These are phyloP conservation scores for Terebella lapidaria DNA, from an alignment of 2,888 invertebrate species.

Conservation along the genomic window DNA sequence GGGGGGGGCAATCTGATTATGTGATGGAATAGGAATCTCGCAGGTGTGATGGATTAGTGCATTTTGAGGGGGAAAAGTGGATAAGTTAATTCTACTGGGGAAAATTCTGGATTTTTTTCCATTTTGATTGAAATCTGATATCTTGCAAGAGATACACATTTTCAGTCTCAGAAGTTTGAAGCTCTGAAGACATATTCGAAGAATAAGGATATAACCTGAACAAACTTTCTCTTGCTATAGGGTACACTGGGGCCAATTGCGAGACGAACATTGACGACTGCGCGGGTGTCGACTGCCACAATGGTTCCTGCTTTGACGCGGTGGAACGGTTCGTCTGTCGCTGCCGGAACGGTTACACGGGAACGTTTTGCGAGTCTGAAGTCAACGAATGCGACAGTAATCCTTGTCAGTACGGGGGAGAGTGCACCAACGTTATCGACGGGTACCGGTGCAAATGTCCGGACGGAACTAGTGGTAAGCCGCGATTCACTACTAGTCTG, in stretches of 20 bases:
- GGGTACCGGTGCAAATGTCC: conserved; percentile 12
- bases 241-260: conserved; percentile 10
- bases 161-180: too few species aligned
- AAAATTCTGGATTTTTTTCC: too few species aligned
- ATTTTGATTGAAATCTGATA: too few species aligned
- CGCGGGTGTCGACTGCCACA: conserved; percentile 11
- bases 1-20: too few species aligned
- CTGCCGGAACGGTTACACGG: conserved; percentile 10
- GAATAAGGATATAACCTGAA: too few species aligned
- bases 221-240: neutral
- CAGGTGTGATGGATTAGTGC: too few species aligned
- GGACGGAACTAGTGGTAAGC: conserved; percentile 31
- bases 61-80: too few species aligned
- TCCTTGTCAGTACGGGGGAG: conserved; percentile 6
- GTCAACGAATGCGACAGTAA: conserved; percentile 9
- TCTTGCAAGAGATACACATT: too few species aligned
- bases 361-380: conserved; percentile 10
- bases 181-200: too few species aligned
- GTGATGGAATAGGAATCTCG: too few species aligned
- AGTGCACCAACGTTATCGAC: conserved; percentile 20
- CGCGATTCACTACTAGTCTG: neutral
- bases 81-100: too few species aligned
- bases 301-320: conserved; percentile 12
- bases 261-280: conserved; percentile 12
- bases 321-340: conserved; percentile 9